These are phyloP conservation scores for Xestia rhomboidea DNA, from an alignment of 2,888 invertebrate genomes.

Conservation along the genomic window DNA sequence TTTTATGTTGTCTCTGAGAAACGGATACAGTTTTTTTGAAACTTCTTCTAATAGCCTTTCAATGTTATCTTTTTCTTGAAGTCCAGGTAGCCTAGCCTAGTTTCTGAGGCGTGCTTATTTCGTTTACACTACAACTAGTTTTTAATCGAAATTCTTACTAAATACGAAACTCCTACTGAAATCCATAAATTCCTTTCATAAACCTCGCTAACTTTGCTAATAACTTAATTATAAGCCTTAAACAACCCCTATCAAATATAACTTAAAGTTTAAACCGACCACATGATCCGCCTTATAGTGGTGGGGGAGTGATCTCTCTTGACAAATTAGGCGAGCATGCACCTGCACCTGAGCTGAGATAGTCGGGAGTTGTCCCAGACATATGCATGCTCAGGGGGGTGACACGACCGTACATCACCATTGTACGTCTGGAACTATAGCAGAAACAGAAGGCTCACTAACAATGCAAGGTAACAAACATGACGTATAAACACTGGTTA, in stretches of 20 bases:
- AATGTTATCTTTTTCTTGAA: background rate
- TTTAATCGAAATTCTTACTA: constrained; percentile 5
- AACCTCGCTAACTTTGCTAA: constrained; percentile 24
- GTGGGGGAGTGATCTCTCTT: constrained; percentile 72
- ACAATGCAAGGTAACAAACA: constrained; percentile 46
- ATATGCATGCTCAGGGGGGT: constrained; percentile 71
- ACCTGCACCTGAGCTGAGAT: constrained; percentile 86
- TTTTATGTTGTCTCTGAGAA: background rate
- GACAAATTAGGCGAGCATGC: constrained; percentile 79
- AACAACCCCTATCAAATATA: constrained; percentile 29
- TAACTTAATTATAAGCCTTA: constrained; percentile 44
- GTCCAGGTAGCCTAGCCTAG: no score
- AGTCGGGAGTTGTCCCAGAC: constrained; percentile 69
- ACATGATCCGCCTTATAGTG: constrained; percentile 27
- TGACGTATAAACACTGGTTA: constrained; percentile 27
- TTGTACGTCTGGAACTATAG: constrained; percentile 28
- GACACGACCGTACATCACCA: constrained; percentile 61
- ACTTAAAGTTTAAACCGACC: constrained; percentile 48
- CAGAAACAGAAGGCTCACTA: constrained; percentile 29
- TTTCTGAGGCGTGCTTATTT: background rate
- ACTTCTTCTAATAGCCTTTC: background rate
- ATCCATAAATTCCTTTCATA: constrained; percentile 20
- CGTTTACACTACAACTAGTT: background rate
- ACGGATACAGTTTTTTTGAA: background rate
- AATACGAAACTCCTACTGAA: background rate